Base-by-base conservation (phyloP, 2,797 vertebrate genomes). In the Aldrovandia affinis region DNA sequence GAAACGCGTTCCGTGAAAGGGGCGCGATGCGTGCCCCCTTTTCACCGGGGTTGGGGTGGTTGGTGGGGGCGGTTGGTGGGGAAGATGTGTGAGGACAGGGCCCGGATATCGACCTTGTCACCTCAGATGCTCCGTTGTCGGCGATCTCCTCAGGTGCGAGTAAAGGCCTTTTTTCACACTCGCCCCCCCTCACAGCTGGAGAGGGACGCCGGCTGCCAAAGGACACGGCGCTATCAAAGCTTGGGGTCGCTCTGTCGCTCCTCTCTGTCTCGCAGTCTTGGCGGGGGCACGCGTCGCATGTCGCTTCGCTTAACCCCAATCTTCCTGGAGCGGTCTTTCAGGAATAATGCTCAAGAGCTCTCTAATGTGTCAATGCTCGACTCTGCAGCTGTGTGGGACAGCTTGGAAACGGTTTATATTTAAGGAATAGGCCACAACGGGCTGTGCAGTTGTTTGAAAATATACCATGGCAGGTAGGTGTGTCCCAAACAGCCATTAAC, bases 121-220 rank as follows among this genome's bases (percentile, higher is more conserved):
- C 54, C 33, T 25, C 33, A 36, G 7, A 7, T 30, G 2, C 33
- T 55, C 50, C 25, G 8, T 1, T 80, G 78, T 80, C 39, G 39
- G 18, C 39, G 6, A 30, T 33, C 57, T 0, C 28, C 80, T 78
- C 39, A 39, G 54, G 79, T 85, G 68, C 59, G 68, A 77, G 57
- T 84, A 36, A 81, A 61, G 39, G 18, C 28, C 2, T n/a, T 85
- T 88, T 81, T 88, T 90, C 88, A 80, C 86, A 87, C 85, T 50
- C 84, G 85, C 91, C 91, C 88, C 50, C 84, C 88, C 88, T 89
- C 89, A 0, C 91, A 92, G 89, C 82, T 77, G 86, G 88, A 83
- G 2, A 57, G 30, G 63, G 36, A 10, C 25, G 28, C 50, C 15
- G 78, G 25, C 50, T 54, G 77, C 47, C 59, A n/a, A 36, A 75